phyloP scores from a whole-genome alignment of 2,113 vertebrate species.

The Ploceus nigricollis region DNA sequence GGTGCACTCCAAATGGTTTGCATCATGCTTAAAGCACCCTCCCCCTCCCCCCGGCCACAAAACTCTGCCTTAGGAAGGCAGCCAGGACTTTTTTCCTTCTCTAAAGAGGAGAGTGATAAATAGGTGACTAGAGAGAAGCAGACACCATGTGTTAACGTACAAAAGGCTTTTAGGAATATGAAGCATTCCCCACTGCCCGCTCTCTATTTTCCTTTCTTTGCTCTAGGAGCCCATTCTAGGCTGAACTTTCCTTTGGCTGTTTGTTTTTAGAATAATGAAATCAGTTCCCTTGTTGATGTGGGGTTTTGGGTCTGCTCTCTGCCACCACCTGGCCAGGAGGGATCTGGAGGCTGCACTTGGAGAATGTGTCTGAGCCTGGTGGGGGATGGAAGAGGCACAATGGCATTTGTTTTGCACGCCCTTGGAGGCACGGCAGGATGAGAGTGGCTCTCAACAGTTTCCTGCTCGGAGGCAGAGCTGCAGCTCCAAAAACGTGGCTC shows the following conservation, averaged over 20 bases:
- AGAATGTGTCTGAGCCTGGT: not conserved
- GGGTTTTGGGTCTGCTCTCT: slow-evolving; percentile 56
- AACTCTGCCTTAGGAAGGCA: slow-evolving; percentile 79
- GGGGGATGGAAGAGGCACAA: slow-evolving; percentile 31
- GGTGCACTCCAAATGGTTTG: slow-evolving; percentile 98
- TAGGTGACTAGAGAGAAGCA: slow-evolving; percentile 83
- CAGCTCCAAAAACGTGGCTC: not conserved
- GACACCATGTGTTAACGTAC: slow-evolving; percentile 79
- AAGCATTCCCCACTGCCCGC: slow-evolving; percentile 74
- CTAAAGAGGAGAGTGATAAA: slow-evolving; percentile 81
- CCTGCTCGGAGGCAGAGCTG: slow-evolving; percentile 22
- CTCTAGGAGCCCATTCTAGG: slow-evolving; percentile 68
- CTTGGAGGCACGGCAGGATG: slow-evolving; percentile 29
- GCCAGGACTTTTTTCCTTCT: slow-evolving; percentile 79
- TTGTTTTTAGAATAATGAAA: slow-evolving; percentile 78
- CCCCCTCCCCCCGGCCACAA: slow-evolving; percentile 77
- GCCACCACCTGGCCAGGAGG: slow-evolving; percentile 61
- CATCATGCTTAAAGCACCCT: slow-evolving; percentile 94
- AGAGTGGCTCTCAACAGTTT: slow-evolving; percentile 50
- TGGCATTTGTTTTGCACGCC: slow-evolving; percentile 40
- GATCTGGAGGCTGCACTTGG: slow-evolving; percentile 32
- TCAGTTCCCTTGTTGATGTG: slow-evolving; percentile 67
- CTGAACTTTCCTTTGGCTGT: slow-evolving; percentile 71
- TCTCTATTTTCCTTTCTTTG: slow-evolving; percentile 77
- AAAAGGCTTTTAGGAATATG: slow-evolving; percentile 80